A percentile compares a stretch with the other conserved stretches of the same genome.
phyloP scores from a whole-genome alignment of 2,113 vertebrate genomes.

The Corythaeola cristata region DNA sequence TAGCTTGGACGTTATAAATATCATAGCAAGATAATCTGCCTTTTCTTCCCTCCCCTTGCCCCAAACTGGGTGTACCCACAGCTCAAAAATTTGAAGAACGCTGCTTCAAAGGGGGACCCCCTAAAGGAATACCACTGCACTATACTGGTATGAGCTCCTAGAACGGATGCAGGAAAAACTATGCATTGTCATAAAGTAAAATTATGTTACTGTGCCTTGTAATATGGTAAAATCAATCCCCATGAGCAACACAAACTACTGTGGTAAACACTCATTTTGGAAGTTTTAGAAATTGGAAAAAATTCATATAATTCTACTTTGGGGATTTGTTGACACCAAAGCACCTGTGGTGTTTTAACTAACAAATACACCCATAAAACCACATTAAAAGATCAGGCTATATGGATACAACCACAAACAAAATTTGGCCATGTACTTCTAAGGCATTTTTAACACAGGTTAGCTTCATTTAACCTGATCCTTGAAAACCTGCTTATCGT shows the following conservation, averaged over 20 bases:
- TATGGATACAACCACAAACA: background rate
- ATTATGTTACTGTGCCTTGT: background rate
- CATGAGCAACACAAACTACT: background rate
- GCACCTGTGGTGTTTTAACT: background rate
- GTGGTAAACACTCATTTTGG: background rate
- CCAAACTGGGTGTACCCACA: background rate
- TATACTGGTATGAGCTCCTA: background rate
- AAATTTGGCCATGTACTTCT: background rate
- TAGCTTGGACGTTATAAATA: background rate
- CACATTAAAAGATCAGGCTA: background rate
- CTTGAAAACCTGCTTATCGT: background rate
- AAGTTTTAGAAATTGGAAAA: background rate
- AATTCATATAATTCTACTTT: background rate
- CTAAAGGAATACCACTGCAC: background rate
- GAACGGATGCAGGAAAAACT: background rate
- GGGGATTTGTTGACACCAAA: background rate
- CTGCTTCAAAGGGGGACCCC: background rate
- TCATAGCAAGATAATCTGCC: background rate
- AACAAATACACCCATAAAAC: background rate
- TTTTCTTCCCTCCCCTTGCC: background rate
- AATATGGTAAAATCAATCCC: background rate
- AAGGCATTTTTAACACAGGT: background rate
- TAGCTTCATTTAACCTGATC: conserved; percentile 14
- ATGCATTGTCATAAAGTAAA: background rate
- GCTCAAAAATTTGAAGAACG: background rate